phyloP scores from a whole-genome alignment of 1,140 invertebrate species.

The Himalopsyche phryganea region DNA sequence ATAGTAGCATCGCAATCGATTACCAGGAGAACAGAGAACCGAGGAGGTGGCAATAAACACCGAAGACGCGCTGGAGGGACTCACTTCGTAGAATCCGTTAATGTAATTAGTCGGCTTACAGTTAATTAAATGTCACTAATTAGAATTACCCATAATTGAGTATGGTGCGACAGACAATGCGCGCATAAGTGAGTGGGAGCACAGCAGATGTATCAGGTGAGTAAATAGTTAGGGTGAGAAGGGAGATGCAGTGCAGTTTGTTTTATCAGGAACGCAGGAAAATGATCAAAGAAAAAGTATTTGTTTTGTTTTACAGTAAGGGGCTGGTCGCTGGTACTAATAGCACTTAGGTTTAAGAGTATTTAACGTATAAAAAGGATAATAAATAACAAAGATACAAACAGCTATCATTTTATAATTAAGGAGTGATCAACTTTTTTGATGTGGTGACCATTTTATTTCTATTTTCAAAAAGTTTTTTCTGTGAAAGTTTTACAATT shows the following conservation, averaged over 20 bases:
- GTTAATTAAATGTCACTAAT: slow-evolving; percentile 36
- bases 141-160: slow-evolving; percentile 32
- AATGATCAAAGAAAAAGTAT: slow-evolving; percentile 1
- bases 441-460: too few relatives aligned
- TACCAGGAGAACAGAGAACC: slow-evolving; percentile 12
- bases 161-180: slow-evolving; percentile 16
- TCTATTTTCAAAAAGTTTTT: too few relatives aligned
- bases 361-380: too few relatives aligned
- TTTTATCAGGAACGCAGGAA: slow-evolving; percentile 15
- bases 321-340: too few relatives aligned
- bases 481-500: too few relatives aligned
- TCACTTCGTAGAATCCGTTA: slow-evolving; percentile 19
- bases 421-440: too few relatives aligned
- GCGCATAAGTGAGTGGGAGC: slow-evolving; percentile 1
- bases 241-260: slow-evolving; percentile 13
- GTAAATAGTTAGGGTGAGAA: background rate
- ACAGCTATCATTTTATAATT: too few relatives aligned
- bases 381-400: too few relatives aligned
- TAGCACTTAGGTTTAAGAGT: too few relatives aligned
- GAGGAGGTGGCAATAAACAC: slow-evolving; percentile 30
- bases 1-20: slow-evolving; percentile 19
- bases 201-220: background rate
- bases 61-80: slow-evolving; percentile 9
- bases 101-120: slow-evolving; percentile 34
- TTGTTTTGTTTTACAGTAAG: background rate